Evolutionary conservation across 2,797 vertebrate species (phyloP).

Genomic region (Chaetophractus vellerosus): DNA sequence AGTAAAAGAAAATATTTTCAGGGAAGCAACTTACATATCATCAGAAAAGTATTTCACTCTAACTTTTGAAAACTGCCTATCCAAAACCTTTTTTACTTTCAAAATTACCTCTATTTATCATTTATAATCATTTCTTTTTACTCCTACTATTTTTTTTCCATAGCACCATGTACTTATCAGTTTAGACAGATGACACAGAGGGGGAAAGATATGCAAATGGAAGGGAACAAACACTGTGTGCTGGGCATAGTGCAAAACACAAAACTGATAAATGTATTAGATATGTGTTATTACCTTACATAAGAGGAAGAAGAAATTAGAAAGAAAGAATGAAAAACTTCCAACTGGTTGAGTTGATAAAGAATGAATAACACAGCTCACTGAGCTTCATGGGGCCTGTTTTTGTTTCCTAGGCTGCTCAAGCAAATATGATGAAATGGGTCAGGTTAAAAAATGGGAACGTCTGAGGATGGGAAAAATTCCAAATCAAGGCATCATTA

Average conservation of each 20-base stretch:
- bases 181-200: background rate
- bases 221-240: background rate
- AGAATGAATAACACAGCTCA: background rate
- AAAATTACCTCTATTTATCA: conserved; percentile 3
- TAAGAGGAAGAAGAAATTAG: background rate
- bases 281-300: background rate
- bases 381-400: background rate
- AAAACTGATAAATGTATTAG: background rate
- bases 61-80: background rate
- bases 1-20: background rate
- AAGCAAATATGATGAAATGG: too few relatives aligned
- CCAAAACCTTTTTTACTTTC: background rate
- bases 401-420: too few relatives aligned
- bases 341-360: conserved; percentile 26
- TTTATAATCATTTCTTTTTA: conserved; percentile 1
- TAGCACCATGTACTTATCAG: background rate
- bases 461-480: too few relatives aligned
- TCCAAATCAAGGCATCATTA: too few relatives aligned
- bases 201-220: background rate
- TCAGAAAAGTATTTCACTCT: background rate
- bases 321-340: background rate
- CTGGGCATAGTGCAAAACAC: background rate
- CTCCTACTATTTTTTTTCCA: background rate
- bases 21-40: background rate
- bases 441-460: too few relatives aligned